A percentile compares a stretch with the other conserved stretches of the same genome.
These are phyloP conservation scores for Phaedon cochleariae DNA, from an alignment of 2,888 invertebrate species.

Conservation along the genomic window DNA sequence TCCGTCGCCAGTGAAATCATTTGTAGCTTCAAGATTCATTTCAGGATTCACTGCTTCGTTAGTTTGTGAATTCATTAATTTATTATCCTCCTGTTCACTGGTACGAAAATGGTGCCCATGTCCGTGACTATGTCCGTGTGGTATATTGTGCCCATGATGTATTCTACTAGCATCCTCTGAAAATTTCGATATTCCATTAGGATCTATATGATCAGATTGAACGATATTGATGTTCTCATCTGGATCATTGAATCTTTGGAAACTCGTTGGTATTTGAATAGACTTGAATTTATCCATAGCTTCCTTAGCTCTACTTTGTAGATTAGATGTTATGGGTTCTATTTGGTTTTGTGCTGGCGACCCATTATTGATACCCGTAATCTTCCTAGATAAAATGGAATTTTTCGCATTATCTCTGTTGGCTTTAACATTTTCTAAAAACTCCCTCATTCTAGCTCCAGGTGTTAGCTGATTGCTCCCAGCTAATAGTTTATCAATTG, in stretches of 20 bases:
- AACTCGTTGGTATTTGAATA: not conserved
- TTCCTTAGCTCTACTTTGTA: not conserved
- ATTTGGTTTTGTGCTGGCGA: not conserved
- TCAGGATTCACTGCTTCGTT: too few relatives aligned
- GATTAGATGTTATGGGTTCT: not conserved
- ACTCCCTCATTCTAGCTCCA: not conserved
- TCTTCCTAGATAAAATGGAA: not conserved
- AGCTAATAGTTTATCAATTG: not conserved
- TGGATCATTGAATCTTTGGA: not conserved
- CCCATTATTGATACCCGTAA: not conserved
- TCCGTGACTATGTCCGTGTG: not conserved
- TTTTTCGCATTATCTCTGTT: too few relatives aligned
- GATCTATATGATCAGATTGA: too few relatives aligned
- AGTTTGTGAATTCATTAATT: too few relatives aligned
- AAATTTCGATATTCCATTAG: too few relatives aligned
- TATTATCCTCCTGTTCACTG: too few relatives aligned
- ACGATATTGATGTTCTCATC: not conserved
- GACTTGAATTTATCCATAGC: slow-evolving; percentile 3
- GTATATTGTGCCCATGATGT: too few relatives aligned
- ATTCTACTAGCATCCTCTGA: too few relatives aligned
- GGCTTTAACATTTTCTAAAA: slow-evolving; percentile 10
- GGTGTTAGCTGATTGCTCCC: not conserved
- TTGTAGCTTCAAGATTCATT: too few relatives aligned
- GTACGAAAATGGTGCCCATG: too few relatives aligned
- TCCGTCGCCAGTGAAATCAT: too few relatives aligned